Conservation (phyloP, 2,888 invertebrate species). For the Trichogramma evanescens region DNA sequence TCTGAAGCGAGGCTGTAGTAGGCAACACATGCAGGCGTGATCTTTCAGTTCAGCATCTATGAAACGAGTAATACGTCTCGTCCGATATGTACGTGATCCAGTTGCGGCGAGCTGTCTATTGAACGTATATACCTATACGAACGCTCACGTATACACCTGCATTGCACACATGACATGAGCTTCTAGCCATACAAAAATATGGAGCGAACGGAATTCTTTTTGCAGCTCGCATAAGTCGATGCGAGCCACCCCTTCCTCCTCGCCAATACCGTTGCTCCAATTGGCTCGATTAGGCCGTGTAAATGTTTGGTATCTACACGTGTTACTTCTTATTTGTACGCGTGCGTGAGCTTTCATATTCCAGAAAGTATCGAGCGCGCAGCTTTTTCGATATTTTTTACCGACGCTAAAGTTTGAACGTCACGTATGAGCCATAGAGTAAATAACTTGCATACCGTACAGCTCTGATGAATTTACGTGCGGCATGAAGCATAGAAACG, state of each 20-base stretch:
- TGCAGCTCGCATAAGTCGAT: constrained; percentile 29
- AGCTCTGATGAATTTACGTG: no score
- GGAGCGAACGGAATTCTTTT: constrained; percentile 39
- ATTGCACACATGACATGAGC: constrained; percentile 32
- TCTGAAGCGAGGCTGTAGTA: no score
- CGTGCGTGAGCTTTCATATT: constrained; percentile 36
- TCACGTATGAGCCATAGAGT: no score
- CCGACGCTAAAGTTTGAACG: no score
- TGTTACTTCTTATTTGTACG: constrained; percentile 17
- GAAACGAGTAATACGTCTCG: constrained; percentile 18
- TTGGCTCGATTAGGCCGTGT: constrained; percentile 41
- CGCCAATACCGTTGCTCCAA: constrained; percentile 25
- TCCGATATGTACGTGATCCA: not conserved
- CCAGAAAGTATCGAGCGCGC: constrained; percentile 29
- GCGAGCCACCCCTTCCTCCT: no score
- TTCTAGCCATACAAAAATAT: constrained; percentile 33
- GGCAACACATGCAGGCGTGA: not conserved
- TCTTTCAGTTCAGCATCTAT: constrained; percentile 15
- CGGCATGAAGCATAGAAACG: no score
- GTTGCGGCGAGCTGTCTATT: not conserved
- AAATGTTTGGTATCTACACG: constrained; percentile 29
- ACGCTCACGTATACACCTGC: constrained; percentile 14
- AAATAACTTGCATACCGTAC: no score
- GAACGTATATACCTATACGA: not conserved
- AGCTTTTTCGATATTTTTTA: constrained; percentile 36